Evolutionary conservation across 2,888 invertebrate species (phyloP).

Genomic region (Heliconius erato): DNA sequence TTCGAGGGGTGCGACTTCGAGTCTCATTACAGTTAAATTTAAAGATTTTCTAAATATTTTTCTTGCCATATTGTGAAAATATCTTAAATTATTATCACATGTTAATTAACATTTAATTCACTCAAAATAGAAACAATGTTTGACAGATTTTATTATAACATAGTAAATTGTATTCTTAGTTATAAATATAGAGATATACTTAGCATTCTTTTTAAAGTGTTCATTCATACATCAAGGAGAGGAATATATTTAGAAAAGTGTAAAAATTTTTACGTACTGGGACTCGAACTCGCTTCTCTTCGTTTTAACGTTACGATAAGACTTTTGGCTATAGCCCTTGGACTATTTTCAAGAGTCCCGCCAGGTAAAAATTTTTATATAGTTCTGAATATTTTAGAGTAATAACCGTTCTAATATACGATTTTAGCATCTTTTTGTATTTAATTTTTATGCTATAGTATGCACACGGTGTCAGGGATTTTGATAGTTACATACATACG

Average conservation of each 20-base stretch:
- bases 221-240: background rate
- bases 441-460: background rate
- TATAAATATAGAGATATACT: conserved; percentile 13
- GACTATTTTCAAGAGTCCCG: background rate
- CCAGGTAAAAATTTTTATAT: background rate
- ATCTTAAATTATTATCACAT: background rate
- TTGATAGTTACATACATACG: background rate
- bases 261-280: background rate
- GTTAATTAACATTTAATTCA: conserved; percentile 3
- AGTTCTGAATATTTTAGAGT: background rate
- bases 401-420: background rate
- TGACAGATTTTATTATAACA: conserved; percentile 17
- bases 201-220: background rate
- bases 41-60: background rate
- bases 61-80: background rate
- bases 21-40: background rate
- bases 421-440: conserved; percentile 4
- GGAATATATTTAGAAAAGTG: background rate
- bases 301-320: no score
- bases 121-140: conserved; percentile 8
- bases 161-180: conserved; percentile 14
- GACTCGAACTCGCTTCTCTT: background rate
- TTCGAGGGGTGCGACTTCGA: background rate
- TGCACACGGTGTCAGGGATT: conserved; percentile 1
- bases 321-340: no score